Percentiles rank a stretch among this genome's conserved stretches.
Conservation (phyloP, 37 sponge, comb jelly and placozoan species). For the Cliona cf. orientalis region DNA sequence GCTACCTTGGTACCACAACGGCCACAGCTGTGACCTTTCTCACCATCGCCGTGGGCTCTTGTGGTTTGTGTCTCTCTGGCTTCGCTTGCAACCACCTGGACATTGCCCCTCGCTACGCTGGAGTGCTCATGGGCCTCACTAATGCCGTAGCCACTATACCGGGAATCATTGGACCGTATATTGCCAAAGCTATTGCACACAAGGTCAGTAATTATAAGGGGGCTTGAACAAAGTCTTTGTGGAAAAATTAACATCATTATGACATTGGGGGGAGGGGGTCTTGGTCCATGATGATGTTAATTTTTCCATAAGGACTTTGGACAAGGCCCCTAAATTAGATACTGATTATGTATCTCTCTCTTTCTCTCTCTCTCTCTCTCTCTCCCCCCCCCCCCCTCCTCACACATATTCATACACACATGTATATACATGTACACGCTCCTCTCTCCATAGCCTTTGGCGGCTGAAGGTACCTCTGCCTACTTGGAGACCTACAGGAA, state of each 20-base stretch:
- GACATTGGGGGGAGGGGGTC: too few relatives aligned
- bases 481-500: slow-evolving; percentile 16
- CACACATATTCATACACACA: too few relatives aligned
- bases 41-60: slow-evolving; percentile 53
- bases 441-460: slow-evolving; percentile 43
- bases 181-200: slow-evolving; percentile 80
- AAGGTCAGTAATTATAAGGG: slow-evolving; percentile 27
- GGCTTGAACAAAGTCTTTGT: too few relatives aligned
- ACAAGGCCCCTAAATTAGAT: too few relatives aligned
- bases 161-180: slow-evolving; percentile 78
- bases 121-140: slow-evolving; percentile 91
- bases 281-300: too few relatives aligned
- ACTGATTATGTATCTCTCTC: too few relatives aligned
- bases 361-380: too few relatives aligned
- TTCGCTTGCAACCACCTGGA: slow-evolving; percentile 80
- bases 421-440: too few relatives aligned
- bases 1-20: slow-evolving; percentile 68
- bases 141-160: slow-evolving; percentile 84
- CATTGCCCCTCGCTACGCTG: slow-evolving; percentile 87
- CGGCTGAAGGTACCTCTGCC: slow-evolving; percentile 6
- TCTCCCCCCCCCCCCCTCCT: too few relatives aligned
- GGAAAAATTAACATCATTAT: too few relatives aligned
- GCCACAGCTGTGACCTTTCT: slow-evolving; percentile 59
- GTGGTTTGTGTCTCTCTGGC: slow-evolving; percentile 65
- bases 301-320: too few relatives aligned